phyloP scores from a whole-genome alignment of 2,888 invertebrate species.

The Limenitis camilla region DNA sequence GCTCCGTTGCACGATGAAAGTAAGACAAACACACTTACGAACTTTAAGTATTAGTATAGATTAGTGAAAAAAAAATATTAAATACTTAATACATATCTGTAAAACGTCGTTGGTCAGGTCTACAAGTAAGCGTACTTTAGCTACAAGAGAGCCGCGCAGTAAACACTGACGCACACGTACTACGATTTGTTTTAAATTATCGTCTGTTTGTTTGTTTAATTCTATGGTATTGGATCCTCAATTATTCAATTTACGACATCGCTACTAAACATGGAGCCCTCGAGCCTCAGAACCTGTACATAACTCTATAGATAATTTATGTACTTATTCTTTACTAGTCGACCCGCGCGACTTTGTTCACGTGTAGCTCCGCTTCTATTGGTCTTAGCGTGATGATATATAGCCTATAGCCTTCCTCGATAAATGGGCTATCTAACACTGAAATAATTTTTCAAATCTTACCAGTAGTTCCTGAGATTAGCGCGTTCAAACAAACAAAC shows the following conservation, averaged over 20 bases:
- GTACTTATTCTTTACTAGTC: too few species aligned
- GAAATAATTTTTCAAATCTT: too few species aligned
- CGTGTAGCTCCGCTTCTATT: too few species aligned
- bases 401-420: too few species aligned
- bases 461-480: too few species aligned
- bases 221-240: background rate
- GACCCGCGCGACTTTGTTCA: too few species aligned
- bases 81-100: slow-evolving; percentile 3
- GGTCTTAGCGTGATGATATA: too few species aligned
- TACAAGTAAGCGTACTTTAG: slow-evolving; percentile 19
- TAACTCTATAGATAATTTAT: too few species aligned
- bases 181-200: slow-evolving; percentile 14
- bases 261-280: background rate
- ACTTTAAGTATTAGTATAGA: background rate
- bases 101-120: slow-evolving; percentile 1
- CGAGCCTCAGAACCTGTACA: too few species aligned
- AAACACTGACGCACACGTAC: slow-evolving; percentile 3
- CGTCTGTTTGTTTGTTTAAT: slow-evolving; percentile 3
- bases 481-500: too few species aligned
- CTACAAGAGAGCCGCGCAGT: slow-evolving; percentile 11
- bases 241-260: background rate
- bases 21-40: background rate
- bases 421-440: too few species aligned
- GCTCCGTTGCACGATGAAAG: too few species aligned
- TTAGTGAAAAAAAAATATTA: background rate